Evolutionary conservation across 2,888 invertebrate genomes (phyloP).

Genomic region (Tridacna crocea): DNA sequence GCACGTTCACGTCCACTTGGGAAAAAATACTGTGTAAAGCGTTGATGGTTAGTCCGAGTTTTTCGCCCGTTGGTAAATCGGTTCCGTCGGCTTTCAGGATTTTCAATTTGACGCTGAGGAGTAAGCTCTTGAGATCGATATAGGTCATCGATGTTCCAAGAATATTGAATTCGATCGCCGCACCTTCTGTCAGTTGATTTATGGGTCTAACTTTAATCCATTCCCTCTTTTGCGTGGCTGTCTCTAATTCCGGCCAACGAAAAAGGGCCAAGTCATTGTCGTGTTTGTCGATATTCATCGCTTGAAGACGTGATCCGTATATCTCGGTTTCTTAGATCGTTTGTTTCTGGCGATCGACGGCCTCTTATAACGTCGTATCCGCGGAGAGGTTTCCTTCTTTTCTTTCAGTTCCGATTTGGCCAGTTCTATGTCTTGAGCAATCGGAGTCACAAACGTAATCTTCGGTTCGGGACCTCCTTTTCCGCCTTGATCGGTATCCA

Average conservation of each 20-base stretch:
- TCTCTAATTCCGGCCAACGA: slow-evolving; percentile 5
- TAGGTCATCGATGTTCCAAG: slow-evolving; percentile 34
- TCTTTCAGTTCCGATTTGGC: slow-evolving; percentile 35
- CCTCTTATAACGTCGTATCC: not conserved
- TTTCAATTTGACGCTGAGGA: slow-evolving; percentile 34
- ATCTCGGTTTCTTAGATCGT: not conserved
- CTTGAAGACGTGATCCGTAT: not conserved
- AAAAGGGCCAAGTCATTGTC: slow-evolving; percentile 6
- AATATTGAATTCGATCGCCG: slow-evolving; percentile 41
- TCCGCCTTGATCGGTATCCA: not conserved
- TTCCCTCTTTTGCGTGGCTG: slow-evolving; percentile 16
- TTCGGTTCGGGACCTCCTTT: not conserved
- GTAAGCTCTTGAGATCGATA: slow-evolving; percentile 23
- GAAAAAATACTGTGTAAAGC: slow-evolving; percentile 38
- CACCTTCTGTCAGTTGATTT: slow-evolving; percentile 18
- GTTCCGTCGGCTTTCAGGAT: slow-evolving; percentile 35
- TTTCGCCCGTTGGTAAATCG: slow-evolving; percentile 1
- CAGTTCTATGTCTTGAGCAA: slow-evolving; percentile 32
- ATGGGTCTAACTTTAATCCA: slow-evolving; percentile 18
- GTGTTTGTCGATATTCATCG: not conserved
- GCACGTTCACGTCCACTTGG: slow-evolving; percentile 38
- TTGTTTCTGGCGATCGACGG: slow-evolving; percentile 4
- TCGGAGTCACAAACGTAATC: slow-evolving; percentile 27
- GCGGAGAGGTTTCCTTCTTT: not conserved
- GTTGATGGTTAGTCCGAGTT: slow-evolving; percentile 31